Evolutionary conservation across 2,113 vertebrate species (phyloP), one percentile per base, ranked within the genome.

Genomic region (Mesoclemmys tuberculata): DNA sequence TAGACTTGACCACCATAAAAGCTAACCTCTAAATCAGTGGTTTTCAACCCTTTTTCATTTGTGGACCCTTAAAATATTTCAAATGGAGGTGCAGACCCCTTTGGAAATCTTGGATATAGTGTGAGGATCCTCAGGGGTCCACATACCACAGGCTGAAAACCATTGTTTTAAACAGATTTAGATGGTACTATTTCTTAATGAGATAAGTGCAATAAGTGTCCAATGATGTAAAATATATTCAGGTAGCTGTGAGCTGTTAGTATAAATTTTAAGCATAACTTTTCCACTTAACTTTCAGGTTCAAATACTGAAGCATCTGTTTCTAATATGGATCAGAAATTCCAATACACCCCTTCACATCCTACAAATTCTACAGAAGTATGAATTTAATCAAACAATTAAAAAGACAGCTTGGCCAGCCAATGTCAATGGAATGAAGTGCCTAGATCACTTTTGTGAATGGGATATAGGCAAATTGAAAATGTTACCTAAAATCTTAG

Each of bases 361-460:
- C 4, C 26, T 1, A 8, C 12, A 4, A 1, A 2, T 26, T 22
- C 14, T 10, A 35, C 4, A 14, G 2, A 10, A 8, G 35, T n/a
- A 1, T 4, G 13, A 86, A 64, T 35, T 89, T 26, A 10, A 58
- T 58, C 52, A 29, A 13, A 1, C 10, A 54, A 44, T 2, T 49
- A 5, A 83, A 64, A 41, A 81, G 80, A 80, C 2, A 3, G n/a
- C n/a, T 56, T 4, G 16, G 9, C 6, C 3, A 3, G 3, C 29
- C 27, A 79, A 64, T 1, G 11, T 27, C 4, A 35, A 31, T 0
- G 2, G 38, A 3, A 11, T 5, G 0, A 61, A 61, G 1, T 24
- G 55, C 4, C 29, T 31, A 14, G 46, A 5, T 38, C 64, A 71
- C 21, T 41, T 71, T 22, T 71, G 68, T 38, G 41, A 71, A 71